Base-by-base conservation (phyloP, 1,140 invertebrate species). In the Pseudomyrmex concolor region DNA sequence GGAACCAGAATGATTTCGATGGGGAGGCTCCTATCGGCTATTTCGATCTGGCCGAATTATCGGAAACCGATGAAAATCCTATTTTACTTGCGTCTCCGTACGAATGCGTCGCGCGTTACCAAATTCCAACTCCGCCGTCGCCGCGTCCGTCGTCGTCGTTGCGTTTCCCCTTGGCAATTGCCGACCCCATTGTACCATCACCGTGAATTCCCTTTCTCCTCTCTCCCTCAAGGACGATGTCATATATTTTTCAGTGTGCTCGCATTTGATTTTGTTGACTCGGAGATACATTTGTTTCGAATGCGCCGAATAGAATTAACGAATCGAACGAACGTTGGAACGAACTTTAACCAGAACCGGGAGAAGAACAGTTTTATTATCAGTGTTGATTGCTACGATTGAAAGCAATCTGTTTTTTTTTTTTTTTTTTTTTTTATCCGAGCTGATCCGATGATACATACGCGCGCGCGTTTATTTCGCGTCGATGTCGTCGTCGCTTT, bases 51-150 rank as follows among this genome's bases (percentile, higher is more conserved):
- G 63, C 13, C 72, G 82, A 82, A 86, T 89, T 89, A 89, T 89
- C 74, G 87, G 87, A 86, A 89, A 89, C 87, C 87, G 87, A 89
- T 89, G 83, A 76, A 89, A 89, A 87, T 90, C 86, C 82, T 87
- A 86, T 90, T 88, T 86, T 71, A 57, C 55, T 83, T 59, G 70
- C 84, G 80, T 71, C 76, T 83, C 84, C 86, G 77, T 45, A 48
- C 76, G 57, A 72, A 43, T 74, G 67, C 81, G 80, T 84, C 73
- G 62, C 73, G 55, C 86, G 81, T 80, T 74, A 76, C 62, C 85
- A 19, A 87, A 84, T 84, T 64, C 55, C 1, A 45, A 12, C 22
- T 59, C 22, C 25, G 62, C 45, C n/a, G 59, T 67, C 43, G 25
- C 64, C 67, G 81, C 63, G 25, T 34, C 34, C 34, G 34, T 7